Evolutionary conservation across 1,140 invertebrate genomes (phyloP).

Genomic region (Atta colombica): DNA sequence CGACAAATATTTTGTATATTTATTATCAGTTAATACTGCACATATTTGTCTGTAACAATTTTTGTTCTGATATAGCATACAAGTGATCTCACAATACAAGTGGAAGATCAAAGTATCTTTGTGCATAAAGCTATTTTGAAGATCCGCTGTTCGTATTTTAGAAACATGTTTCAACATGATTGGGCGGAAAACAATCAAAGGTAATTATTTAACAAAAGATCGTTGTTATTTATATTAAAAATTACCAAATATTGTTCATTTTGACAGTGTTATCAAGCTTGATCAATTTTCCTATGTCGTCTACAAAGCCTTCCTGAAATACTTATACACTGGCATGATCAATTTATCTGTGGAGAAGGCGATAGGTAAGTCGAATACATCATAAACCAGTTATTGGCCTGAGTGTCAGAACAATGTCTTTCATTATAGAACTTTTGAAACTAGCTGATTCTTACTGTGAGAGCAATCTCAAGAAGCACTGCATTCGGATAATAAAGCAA

Average conservation of each 20-base stretch:
- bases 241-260: neutral
- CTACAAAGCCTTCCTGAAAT: constrained; percentile 82
- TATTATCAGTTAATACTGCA: constrained; percentile 9
- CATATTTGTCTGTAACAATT: constrained; percentile 11
- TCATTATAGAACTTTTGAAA: constrained; percentile 82
- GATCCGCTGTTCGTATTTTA: constrained; percentile 90
- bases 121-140: constrained; percentile 89
- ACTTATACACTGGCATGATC: constrained; percentile 90
- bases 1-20: constrained; percentile 15
- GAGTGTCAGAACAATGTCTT: constrained; percentile 83
- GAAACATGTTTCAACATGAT: constrained; percentile 90
- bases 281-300: constrained; percentile 89
- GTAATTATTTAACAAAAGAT: constrained; percentile 79
- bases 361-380: constrained; percentile 85
- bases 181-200: constrained; percentile 88
- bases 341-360: constrained; percentile 89
- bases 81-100: constrained; percentile 89
- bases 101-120: constrained; percentile 89
- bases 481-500: constrained; percentile 74
- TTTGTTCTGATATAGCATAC: too few relatives aligned
- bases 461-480: constrained; percentile 87
- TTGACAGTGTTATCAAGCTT: constrained; percentile 86
- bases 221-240: constrained; percentile 29
- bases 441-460: constrained; percentile 91
- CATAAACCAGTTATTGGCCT: neutral